phyloP scores from a whole-genome alignment of 37 sponge, comb jelly and placozoan genomes.

The Corticium candelabrum region DNA sequence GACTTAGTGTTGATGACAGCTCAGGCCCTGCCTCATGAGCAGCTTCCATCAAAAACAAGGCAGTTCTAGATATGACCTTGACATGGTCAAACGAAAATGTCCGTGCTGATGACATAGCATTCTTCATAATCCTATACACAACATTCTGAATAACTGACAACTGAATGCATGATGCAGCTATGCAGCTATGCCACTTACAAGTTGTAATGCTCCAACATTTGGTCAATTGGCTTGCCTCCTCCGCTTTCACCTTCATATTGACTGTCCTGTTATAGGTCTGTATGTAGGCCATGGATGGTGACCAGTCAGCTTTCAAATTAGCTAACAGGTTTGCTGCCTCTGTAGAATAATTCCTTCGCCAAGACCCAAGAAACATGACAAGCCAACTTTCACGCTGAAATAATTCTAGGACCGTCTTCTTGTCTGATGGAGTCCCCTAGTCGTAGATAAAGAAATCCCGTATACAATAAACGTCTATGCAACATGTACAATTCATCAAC shows the following conservation, averaged over 20 bases:
- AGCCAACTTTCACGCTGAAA: no score
- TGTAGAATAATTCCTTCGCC: no score
- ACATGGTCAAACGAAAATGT: background rate
- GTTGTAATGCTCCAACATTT: conserved; percentile 24
- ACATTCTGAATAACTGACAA: background rate
- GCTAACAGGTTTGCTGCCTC: conserved; percentile 2
- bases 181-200: conserved; percentile 10
- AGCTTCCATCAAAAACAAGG: conserved; percentile 21
- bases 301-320: conserved; percentile 7
- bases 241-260: conserved; percentile 9
- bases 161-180: background rate
- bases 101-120: conserved; percentile 3
- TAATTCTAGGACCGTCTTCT: conserved; percentile 18
- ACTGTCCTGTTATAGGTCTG: conserved; percentile 12
- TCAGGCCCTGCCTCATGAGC: conserved; percentile 6
- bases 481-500: background rate
- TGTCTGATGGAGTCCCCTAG: conserved; percentile 12
- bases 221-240: conserved; percentile 18
- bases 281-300: conserved; percentile 12
- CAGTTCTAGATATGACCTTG: conserved; percentile 14
- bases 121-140: conserved; percentile 10
- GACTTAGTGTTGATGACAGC: background rate
- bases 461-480: background rate
- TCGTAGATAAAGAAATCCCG: conserved; percentile 5
- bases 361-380: no score